These are phyloP conservation scores for Musca vetustissima DNA, from an alignment of 1,140 invertebrate genomes.

Conservation along the genomic window DNA sequence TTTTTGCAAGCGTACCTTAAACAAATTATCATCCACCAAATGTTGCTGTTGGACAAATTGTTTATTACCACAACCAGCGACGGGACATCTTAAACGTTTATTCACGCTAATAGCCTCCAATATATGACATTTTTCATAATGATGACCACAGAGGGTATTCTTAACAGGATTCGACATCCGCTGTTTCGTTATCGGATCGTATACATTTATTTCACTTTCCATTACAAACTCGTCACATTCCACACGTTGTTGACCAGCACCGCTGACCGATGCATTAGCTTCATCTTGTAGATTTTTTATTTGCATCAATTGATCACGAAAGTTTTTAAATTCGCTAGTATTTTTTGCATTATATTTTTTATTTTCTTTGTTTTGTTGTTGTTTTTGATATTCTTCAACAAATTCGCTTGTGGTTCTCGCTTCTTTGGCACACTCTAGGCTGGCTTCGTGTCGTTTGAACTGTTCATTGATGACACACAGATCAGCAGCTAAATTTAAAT, in stretches of 20 bases:
- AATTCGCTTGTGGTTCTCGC: constrained; percentile 11
- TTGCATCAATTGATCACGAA: constrained; percentile 13
- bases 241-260: neutral
- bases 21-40: constrained; percentile 15
- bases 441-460: neutral
- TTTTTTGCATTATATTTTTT: constrained; percentile 26
- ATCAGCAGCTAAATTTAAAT: constrained; percentile 5
- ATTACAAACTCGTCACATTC: constrained; percentile 22
- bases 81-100: constrained; percentile 16
- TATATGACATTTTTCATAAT: constrained; percentile 26
- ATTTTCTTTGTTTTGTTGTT: neutral
- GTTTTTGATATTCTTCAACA: neutral
- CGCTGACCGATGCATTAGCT: neutral
- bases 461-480: constrained; percentile 1
- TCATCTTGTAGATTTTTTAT: neutral
- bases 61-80: constrained; percentile 28
- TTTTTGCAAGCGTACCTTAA: constrained; percentile 9
- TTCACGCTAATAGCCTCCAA: constrained; percentile 22
- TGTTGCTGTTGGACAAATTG: constrained; percentile 4
- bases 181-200: constrained; percentile 26
- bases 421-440: constrained; percentile 17
- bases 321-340: constrained; percentile 25
- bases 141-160: constrained; percentile 24
- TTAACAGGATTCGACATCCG: constrained; percentile 25
- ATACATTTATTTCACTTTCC: constrained; percentile 21